Conservation (phyloP, 2,113 vertebrate genomes). For the Trogon surrucura region DNA sequence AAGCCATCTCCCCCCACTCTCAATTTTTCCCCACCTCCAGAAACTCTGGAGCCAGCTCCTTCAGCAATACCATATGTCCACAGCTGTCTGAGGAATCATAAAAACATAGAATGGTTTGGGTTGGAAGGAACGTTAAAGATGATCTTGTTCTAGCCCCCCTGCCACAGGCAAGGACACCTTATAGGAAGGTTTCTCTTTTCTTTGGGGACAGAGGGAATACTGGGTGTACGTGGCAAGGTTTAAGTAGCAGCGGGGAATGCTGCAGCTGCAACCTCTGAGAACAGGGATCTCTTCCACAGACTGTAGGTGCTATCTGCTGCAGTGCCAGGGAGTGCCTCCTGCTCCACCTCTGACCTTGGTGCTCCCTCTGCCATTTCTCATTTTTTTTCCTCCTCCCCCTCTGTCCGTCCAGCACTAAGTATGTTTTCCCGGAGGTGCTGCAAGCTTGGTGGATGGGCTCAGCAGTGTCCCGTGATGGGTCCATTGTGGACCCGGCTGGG, state of each 20-base stretch:
- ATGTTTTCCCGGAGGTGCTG: not conserved
- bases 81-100: not conserved
- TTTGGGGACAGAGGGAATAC: rapidly evolving
- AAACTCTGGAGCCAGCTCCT: not conserved
- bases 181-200: not conserved
- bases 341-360: not conserved
- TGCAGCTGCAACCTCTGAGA: not conserved
- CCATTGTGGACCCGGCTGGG: rapidly evolving
- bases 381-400: not conserved
- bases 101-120: no score
- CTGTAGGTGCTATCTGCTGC: not conserved
- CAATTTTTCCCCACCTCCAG: not conserved
- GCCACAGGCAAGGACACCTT: no score
- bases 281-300: not conserved
- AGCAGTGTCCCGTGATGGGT: not conserved
- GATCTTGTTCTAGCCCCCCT: no score
- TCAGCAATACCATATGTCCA: not conserved
- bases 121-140: no score
- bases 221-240: not conserved
- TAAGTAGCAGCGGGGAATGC: not conserved
- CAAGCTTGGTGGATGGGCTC: not conserved
- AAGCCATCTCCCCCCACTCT: not conserved
- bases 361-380: not conserved
- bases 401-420: not conserved
- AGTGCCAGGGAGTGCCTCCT: not conserved